phyloP scores from a whole-genome alignment of 2,797 vertebrate genomes.

The Gobio occitaniae region DNA sequence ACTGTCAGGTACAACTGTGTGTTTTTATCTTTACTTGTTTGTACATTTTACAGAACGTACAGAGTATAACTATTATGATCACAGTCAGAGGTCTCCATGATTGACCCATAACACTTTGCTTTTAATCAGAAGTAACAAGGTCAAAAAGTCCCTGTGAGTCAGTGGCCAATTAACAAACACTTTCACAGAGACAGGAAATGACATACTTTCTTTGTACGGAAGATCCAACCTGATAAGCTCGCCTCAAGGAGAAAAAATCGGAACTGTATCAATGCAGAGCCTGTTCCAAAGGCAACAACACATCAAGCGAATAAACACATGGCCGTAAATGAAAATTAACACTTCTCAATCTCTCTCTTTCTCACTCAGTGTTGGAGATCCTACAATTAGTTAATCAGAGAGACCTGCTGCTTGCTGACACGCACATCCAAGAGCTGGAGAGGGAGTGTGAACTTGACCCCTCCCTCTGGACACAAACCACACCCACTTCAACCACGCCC shows the following conservation, averaged over 20 bases:
- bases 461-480: slow-evolving; percentile 54
- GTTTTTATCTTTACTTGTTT: slow-evolving; percentile 15
- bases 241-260: slow-evolving; percentile 3
- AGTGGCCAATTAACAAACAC: slow-evolving; percentile 68
- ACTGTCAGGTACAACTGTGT: slow-evolving; percentile 77
- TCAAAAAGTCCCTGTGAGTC: slow-evolving; percentile 66
- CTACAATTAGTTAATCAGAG: slow-evolving; percentile 87
- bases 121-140: slow-evolving; percentile 60
- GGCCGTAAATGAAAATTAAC: not conserved
- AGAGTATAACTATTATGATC: slow-evolving; percentile 10
- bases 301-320: slow-evolving; percentile 47
- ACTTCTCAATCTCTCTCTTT: slow-evolving; percentile 11
- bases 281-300: slow-evolving; percentile 38
- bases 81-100: slow-evolving; percentile 14
- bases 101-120: slow-evolving; percentile 58
- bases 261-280: not conserved
- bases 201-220: slow-evolving; percentile 65
- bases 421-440: slow-evolving; percentile 91
- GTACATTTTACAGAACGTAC: slow-evolving; percentile 1
- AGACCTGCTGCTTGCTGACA: slow-evolving; percentile 87
- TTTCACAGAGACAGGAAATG: slow-evolving; percentile 75
- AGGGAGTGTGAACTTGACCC: slow-evolving; percentile 83
- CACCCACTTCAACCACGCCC: slow-evolving; percentile 51
- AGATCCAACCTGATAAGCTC: slow-evolving; percentile 65
- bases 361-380: slow-evolving; percentile 86